Evolutionary conservation across 2,797 vertebrate genomes (phyloP), one percentile per base, ranked within the genome.

Genomic region (Epinephelus awoara): DNA sequence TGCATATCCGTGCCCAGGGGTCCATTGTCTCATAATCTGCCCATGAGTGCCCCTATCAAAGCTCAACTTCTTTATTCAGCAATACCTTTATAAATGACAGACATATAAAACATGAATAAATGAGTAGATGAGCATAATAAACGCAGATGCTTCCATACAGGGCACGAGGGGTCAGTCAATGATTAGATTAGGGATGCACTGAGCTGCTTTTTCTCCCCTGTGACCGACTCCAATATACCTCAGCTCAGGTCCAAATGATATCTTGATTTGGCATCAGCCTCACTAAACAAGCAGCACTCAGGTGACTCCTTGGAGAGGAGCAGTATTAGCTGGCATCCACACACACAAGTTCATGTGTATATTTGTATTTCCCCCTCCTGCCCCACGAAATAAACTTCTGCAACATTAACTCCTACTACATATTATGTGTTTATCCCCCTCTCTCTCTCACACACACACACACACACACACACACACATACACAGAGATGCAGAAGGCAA

Each of bases 331-430:
- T 51, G 19, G 19, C 9, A 34, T 34, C 7, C 15, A n/a, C 44
- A 70, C 34, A 23, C 21, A 19, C 15, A 68, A 23, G 18, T 59
- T 19, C 42, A 79, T 29, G n/a, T n/a, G 62, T 3, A 49, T 54
- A 80, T 67, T 78, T 54, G 42, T 29, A 66, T 73, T 58, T 17
- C 58, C 40, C 21, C 13, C 63, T 50, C 25, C 13, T 76, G 67
- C 59, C 47, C 72, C 70, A 42, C 57, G 58, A 70, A 38, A 70
- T 72, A 67, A 74, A 79, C n/a, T 34, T 74, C 47, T 69, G 27
- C 57, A 72, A 29, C 66, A 82, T 59, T 62, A 68, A 67, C 44
- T 54, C 19, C 40, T 12, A 1, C 56, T 19, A 27, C 27, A 27
- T 52, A 49, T 17, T 66, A n/a, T 59, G 17, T 55, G 14, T 70